Evolutionary conservation across 2,888 invertebrate genomes (phyloP), one percentile per base, ranked within the genome.

Genomic region (Anarsia innoxiella): DNA sequence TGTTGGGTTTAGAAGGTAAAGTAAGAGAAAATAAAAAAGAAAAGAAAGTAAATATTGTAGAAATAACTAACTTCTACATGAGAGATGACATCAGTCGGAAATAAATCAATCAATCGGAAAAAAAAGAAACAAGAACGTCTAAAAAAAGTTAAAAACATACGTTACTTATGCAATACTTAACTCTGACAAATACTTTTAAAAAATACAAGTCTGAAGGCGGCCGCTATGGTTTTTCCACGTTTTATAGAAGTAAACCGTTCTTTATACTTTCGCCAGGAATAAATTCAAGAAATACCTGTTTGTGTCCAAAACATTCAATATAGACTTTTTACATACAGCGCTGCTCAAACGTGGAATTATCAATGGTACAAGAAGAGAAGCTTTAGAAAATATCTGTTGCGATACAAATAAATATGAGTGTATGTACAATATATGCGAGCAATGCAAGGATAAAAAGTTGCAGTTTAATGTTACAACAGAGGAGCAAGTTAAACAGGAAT

Each of bases 231-330:
- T 41, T 37, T 26, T 34, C 33, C 9, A 41, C 37, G n/a, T 37
- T 41, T 41, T 38, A 16, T 19, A 30, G 12, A 25, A 11, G 6
- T 15, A 40, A 40, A 40, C 40, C 37, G 8, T 42, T 42, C 40
- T 42, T 31, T 34, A 29, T 42, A 28, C 23, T 42, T n/a, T 35
- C 40, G 13, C 42, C 42, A 16, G 19, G 27, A 12, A 13, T 19
- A 14, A 23, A 36, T 3, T 32, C 28, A 6, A 37, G 43, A 38
- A 23, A 27, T 13, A 37, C 40, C 10, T 42, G 39, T 30, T 6
- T 39, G 26, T 16, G 38, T 10, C 26, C 35, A 14, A 35, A 35
- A 12, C 35, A 35, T 11, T 26, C 12, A 35, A 35, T 14, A 35
- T 35, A 14, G 35, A 35, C 27, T 35, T 19, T 26, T 3, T 14